Evolutionary conservation across 1,140 invertebrate genomes (phyloP), one percentile per base, ranked within the genome.

Genomic region (Bombus picipes): DNA sequence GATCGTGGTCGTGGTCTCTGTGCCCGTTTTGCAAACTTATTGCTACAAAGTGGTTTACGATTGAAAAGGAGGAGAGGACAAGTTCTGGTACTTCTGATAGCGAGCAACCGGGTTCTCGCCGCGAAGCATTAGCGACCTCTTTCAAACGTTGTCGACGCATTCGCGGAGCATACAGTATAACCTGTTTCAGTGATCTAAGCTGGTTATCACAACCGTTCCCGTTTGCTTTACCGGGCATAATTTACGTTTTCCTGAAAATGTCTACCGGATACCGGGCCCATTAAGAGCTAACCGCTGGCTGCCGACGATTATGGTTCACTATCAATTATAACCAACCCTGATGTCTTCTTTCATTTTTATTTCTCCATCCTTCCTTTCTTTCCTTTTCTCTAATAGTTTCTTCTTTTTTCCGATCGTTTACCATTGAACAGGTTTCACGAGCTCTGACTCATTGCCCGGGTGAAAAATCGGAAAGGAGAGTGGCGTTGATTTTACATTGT

Each of bases 191-290:
- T 92, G 91, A 92, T 92, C 90, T 76, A 81, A 87, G 85, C 85
- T 85, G 88, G 88, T 87, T 88, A 88, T 81, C 92, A 93, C 92
- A 92, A 92, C 92, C 90, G 92, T 93, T 93, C 92, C 92, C 92
- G 91, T 93, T 93, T 84, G 86, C 89, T 91, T 77, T 80, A 65
- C 85, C 78, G n/a, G 68, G 76, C 82, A 90, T 87, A 88, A 90
- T 90, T 90, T 87, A 89, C 88, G 78, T 79, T 84, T 89, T 87
- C 77, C 78, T 72, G 79, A 78, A 81, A 85, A 88, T 62, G 43
- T 83, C 76, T 81, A 57, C 79, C 74, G 75, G 80, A 73, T 83
- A 81, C 82, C 59, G 59, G 68, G 65, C 41, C 65, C 70, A 90
- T 90, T 88, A 90, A 85, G 90, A 82, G 37, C 68, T 72, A 72